Conservation (phyloP, 2,113 vertebrate genomes). For the Lipophrys pholis region DNA sequence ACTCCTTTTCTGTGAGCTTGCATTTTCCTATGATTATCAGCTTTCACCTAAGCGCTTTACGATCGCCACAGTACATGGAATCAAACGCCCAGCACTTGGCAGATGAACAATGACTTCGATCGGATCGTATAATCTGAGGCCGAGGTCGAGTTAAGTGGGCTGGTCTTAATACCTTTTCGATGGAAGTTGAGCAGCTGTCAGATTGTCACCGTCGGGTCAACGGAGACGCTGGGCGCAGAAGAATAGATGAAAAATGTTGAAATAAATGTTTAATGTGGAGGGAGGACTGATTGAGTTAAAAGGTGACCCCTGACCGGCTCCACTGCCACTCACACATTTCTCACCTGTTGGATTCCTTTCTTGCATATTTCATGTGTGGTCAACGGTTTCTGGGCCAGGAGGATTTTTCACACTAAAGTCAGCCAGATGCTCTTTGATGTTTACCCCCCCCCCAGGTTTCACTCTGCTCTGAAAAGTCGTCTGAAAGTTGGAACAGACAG, state of each 20-base stretch:
- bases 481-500: slow-evolving; percentile 1
- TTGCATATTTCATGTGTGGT: not conserved
- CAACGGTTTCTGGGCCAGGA: not conserved
- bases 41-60: slow-evolving; percentile 73
- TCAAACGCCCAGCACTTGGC: slow-evolving; percentile 36
- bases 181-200: slow-evolving; percentile 25
- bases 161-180: slow-evolving; percentile 47
- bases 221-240: not conserved
- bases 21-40: slow-evolving; percentile 65
- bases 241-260: slow-evolving; percentile 19
- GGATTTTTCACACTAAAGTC: not conserved
- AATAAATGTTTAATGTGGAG: slow-evolving; percentile 5
- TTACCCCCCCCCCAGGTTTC: no score
- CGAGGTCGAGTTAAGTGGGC: slow-evolving; percentile 39
- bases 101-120: slow-evolving; percentile 55
- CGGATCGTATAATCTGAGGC: slow-evolving; percentile 49
- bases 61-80: slow-evolving; percentile 36
- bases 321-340: slow-evolving; percentile 5
- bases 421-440: no score
- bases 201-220: not conserved
- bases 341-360: not conserved
- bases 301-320: slow-evolving; percentile 4
- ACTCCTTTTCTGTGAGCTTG: slow-evolving; percentile 36
- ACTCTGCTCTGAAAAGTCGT: not conserved
- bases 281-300: slow-evolving; percentile 3